Conservation (phyloP, 1,140 invertebrate genomes). For the Spodoptera litura region DNA sequence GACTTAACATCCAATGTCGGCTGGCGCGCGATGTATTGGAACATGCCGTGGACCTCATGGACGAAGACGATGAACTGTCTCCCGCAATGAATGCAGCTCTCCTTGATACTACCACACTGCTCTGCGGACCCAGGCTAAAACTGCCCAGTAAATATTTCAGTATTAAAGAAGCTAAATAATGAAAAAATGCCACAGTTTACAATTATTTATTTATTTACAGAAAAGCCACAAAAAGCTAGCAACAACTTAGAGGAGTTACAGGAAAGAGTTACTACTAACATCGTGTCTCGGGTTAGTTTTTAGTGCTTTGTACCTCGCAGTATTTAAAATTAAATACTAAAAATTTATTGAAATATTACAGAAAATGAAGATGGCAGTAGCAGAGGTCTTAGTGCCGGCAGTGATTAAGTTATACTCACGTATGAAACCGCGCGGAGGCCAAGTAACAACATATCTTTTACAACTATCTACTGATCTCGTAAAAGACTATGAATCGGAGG, state of each 20-base stretch:
- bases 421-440: constrained; percentile 69
- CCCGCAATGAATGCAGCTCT: constrained; percentile 59
- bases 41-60: constrained; percentile 70
- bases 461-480: constrained; percentile 78
- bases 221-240: constrained; percentile 67
- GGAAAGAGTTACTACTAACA: constrained; percentile 77
- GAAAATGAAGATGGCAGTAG: constrained; percentile 82
- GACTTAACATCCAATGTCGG: constrained; percentile 75
- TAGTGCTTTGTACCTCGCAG: background rate
- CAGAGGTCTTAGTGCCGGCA: constrained; percentile 77
- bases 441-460: constrained; percentile 74
- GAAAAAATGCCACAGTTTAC: too few relatives aligned
- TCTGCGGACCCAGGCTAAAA: constrained; percentile 73
- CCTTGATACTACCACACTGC: constrained; percentile 72
- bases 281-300: constrained; percentile 78
- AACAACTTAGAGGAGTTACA: constrained; percentile 76
- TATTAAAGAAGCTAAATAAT: too few relatives aligned
- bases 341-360: constrained; percentile 24
- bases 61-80: constrained; percentile 65
- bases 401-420: constrained; percentile 74
- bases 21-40: constrained; percentile 72
- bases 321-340: background rate
- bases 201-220: constrained; percentile 53
- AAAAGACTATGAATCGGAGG: constrained; percentile 76
- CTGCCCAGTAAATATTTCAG: constrained; percentile 63